Conservation (phyloP, 1,140 invertebrate species). For the Solenopsis fugax region DNA sequence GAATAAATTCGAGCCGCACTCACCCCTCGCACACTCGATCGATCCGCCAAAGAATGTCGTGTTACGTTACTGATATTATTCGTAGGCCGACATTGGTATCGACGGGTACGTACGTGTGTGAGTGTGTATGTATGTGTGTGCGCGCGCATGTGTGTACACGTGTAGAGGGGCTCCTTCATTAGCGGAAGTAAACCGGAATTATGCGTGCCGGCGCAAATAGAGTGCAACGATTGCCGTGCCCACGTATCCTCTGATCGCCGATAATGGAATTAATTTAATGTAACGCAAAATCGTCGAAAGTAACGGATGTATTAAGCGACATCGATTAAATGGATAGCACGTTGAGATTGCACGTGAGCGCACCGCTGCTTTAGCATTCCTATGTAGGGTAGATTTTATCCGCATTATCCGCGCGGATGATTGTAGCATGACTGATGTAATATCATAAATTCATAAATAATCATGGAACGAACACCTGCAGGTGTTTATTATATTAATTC, state of each 20-base stretch:
- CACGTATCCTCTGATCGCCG: neutral
- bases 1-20: conserved; percentile 63
- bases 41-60: conserved; percentile 39
- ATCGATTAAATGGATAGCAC: conserved; percentile 52
- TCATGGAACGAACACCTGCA: conserved; percentile 14
- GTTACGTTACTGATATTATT: conserved; percentile 61
- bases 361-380: conserved; percentile 15
- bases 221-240: neutral
- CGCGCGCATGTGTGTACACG: neutral
- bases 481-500: conserved; percentile 43
- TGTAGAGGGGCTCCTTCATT: conserved; percentile 56
- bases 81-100: conserved; percentile 40
- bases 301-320: conserved; percentile 52
- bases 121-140: too few relatives aligned
- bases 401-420: conserved; percentile 23
- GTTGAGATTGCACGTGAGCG: conserved; percentile 27
- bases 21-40: conserved; percentile 51
- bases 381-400: conserved; percentile 60
- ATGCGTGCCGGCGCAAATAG: conserved; percentile 36
- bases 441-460: conserved; percentile 57
- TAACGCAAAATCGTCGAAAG: conserved; percentile 48
- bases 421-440: conserved; percentile 49
- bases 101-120: neutral
- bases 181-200: conserved; percentile 70
- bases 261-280: conserved; percentile 53